phyloP scores from a whole-genome alignment of 2,888 invertebrate genomes.

The Ophion obscuratus region DNA sequence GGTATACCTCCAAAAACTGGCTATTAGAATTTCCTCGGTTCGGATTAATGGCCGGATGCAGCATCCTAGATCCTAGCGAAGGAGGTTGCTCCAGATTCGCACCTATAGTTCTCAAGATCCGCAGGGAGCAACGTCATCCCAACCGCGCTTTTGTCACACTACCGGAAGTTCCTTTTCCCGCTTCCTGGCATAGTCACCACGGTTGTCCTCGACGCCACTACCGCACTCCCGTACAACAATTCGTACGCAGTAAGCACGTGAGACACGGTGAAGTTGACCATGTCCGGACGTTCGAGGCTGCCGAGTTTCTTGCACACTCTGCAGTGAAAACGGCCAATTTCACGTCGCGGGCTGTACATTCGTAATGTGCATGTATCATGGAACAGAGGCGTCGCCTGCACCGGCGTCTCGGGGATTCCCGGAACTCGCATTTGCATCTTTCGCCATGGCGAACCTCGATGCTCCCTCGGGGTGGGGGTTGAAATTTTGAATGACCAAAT shows the following conservation, averaged over 20 bases:
- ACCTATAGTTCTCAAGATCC: not conserved
- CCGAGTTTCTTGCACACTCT: slow-evolving; percentile 8
- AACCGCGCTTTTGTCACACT: slow-evolving; percentile 40
- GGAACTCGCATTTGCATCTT: slow-evolving; percentile 63
- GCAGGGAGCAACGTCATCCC: slow-evolving; percentile 23
- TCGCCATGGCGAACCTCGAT: slow-evolving; percentile 38
- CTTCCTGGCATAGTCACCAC: slow-evolving; percentile 10
- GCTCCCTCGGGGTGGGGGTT: slow-evolving; percentile 7
- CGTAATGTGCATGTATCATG: slow-evolving; percentile 18
- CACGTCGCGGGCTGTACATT: not conserved
- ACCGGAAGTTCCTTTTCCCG: slow-evolving; percentile 39
- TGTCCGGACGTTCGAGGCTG: not conserved
- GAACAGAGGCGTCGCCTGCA: slow-evolving; percentile 25
- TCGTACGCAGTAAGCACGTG: slow-evolving; percentile 13
- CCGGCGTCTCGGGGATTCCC: slow-evolving; percentile 52
- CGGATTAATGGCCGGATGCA: not conserved
- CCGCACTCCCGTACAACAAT: slow-evolving; percentile 11
- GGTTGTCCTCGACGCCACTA: slow-evolving; percentile 35
- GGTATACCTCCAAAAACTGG: not conserved
- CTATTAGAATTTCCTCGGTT: not conserved
- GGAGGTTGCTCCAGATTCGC: not conserved
- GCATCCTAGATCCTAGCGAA: not conserved
- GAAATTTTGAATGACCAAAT: no score
- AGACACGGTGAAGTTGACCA: slow-evolving; percentile 11
- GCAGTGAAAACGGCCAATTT: slow-evolving; percentile 5